Evolutionary conservation across 2,797 vertebrate species (phyloP), one percentile per base, ranked within the genome.

Genomic region (Monodelphis domestica): DNA sequence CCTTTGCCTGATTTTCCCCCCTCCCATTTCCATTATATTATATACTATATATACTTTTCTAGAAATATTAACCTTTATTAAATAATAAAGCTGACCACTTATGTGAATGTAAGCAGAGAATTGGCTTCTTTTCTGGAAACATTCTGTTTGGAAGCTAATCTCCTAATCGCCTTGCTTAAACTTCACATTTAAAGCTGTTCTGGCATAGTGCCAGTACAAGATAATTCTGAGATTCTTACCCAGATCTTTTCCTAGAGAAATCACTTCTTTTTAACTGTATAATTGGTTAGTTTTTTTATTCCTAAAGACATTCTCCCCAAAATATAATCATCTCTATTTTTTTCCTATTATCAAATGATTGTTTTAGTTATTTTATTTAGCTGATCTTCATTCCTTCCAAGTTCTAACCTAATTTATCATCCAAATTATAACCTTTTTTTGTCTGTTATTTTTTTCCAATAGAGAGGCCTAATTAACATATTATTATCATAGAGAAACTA

Each of bases 341-440:
- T 97, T 52, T 93, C 59, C 55, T 93, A 0, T 92, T 91, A 54
- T 51, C 90, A 38, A 57, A 94, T 55, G 26, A 54, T 78, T 55
- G 7, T 93, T 88, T 84, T 94, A 87, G 29, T 54, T 33, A 92
- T 90, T 95, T 95, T 93, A 89, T 90, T 94, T 91, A 93, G 93
- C 52, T 90, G 51, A 52, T n/a, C 15, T 88, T 88, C 12, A 88
- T 95, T 95, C 95, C 56, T 91, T 45, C 21, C 52, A 94, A 84
- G 89, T 89, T 95, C 15, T 91, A 53, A 63, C 92, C 63, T 63
- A 91, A 78, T 63, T 51, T 21, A 52, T 88, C 93, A 28, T 15
- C 90, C 38, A 78, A 87, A 70, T 92, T 45, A 89, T 88, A 53
- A 89, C 89, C 15, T 92, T 38, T 92, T 38, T 2, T 95, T 11